phyloP scores from a whole-genome alignment of 2,888 invertebrate species.

The Hypercompe scribonia region DNA sequence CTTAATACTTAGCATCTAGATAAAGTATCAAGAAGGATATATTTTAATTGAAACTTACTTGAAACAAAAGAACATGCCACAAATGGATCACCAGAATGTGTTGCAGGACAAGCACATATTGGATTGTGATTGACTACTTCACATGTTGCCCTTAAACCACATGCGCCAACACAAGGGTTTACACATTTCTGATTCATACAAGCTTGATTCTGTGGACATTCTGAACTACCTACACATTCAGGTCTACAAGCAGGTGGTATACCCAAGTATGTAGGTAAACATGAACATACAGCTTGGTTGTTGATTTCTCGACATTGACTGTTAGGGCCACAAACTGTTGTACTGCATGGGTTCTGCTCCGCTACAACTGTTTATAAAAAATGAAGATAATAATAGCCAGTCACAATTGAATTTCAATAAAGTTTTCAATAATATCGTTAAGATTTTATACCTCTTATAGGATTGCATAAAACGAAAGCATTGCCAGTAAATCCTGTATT shows the following conservation, averaged over 20 bases:
- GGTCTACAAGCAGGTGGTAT: constrained; percentile 91
- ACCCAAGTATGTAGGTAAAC: constrained; percentile 89
- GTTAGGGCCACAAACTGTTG: constrained; percentile 91
- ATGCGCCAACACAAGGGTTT: constrained; percentile 91
- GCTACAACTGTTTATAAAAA: constrained; percentile 60
- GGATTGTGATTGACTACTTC: constrained; percentile 91
- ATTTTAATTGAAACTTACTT: constrained; percentile 62
- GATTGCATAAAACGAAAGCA: constrained; percentile 79
- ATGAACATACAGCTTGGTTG: constrained; percentile 91
- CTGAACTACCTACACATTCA: constrained; percentile 90
- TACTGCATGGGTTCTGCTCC: constrained; percentile 87
- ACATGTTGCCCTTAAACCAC: constrained; percentile 88
- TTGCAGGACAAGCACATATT: constrained; percentile 90
- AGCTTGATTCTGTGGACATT: constrained; percentile 89
- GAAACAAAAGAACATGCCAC: constrained; percentile 77
- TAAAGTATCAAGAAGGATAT: not conserved
- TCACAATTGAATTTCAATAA: not conserved
- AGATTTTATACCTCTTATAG: constrained; percentile 83
- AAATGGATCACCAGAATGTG: constrained; percentile 89
- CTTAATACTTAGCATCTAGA: not conserved
- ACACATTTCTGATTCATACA: constrained; percentile 91
- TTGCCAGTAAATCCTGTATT: constrained; percentile 88
- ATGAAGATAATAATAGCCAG: constrained; percentile 17
- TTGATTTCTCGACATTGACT: constrained; percentile 88
- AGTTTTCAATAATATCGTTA: not conserved